Evolutionary conservation across 2,888 invertebrate genomes (phyloP), one percentile per base, ranked within the genome.

Genomic region (Leptinotarsa tumamoca): DNA sequence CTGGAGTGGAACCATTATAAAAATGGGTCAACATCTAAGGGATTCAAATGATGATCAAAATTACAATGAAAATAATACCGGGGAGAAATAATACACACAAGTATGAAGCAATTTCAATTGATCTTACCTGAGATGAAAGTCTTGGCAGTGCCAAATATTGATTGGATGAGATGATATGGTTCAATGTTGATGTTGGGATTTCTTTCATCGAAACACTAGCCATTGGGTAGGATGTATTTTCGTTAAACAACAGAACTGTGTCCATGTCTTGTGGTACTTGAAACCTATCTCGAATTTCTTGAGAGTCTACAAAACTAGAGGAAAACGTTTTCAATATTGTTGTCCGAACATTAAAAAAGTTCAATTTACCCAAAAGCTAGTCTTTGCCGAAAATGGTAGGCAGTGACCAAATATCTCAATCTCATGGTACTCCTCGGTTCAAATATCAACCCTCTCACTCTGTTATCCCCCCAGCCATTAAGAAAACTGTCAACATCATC

Each of bases 201-300:
- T 97, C 96, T 67, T 94, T 92, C 94, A 98, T 97, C 83, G 95
- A 94, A 79, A 97, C 92, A 78, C 95, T 95, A 52, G 96, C 97
- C 76, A 95, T 94, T 0, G 97, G 96, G 82, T 94, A 91, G 17
- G 91, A 89, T 4, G 92, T 91, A 85, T 95, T 94, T 87, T 98
- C 98, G 88, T 98, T 97, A 86, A 98, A 96, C 75, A 98, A 90
- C 79, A 98, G 91, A 85, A 98, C 91, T 0, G 94, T 94, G 84
- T 96, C 96, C 88, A 93, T 90, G 84, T 93, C 92, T 84, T 92
- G 88, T 85, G 95, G 90, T 49, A 96, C 92, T 88, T 94, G 94
- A 88, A 93, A 96, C 71, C 93, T 92, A 4, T 90, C 89, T 5
- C 92, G 91, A 75, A 95, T 92, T 79, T 90, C 90, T 79, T 90